A percentile compares a stretch with the other conserved stretches of the same genome.
Conservation (phyloP, 1,140 invertebrate genomes). For the Drosophila repletoides region DNA sequence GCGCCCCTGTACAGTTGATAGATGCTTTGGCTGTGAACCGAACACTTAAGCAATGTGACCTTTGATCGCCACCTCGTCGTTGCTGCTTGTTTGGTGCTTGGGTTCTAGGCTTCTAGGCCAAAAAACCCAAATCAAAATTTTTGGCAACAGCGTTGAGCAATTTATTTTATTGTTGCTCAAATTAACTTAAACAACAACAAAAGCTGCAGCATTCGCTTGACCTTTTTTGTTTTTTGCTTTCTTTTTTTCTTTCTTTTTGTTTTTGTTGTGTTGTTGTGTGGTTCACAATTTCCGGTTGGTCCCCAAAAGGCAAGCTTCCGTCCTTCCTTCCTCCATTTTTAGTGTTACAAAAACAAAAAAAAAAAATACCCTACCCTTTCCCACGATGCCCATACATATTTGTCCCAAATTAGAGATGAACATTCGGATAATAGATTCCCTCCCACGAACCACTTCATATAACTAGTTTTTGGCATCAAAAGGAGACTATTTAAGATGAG, state of each 20-base stretch:
- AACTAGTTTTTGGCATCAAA: too few species aligned
- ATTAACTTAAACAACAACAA: slow-evolving; percentile 56
- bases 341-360: too few species aligned
- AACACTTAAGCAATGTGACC: slow-evolving; percentile 35
- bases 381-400: too few species aligned
- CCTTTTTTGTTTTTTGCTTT: slow-evolving; percentile 6
- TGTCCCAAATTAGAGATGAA: too few species aligned
- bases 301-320: not conserved
- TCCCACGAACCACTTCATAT: too few species aligned
- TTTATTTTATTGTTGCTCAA: slow-evolving; percentile 63
- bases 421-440: too few species aligned
- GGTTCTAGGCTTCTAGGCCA: not conserved
- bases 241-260: not conserved
- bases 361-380: too few species aligned
- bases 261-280: slow-evolving; percentile 10
- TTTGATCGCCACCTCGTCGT: slow-evolving; percentile 22
- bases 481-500: too few species aligned
- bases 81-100: not conserved
- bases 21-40: slow-evolving; percentile 17
- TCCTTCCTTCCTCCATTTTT: not conserved
- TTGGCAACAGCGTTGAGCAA: slow-evolving; percentile 37
- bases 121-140: slow-evolving; percentile 39
- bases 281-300: slow-evolving; percentile 17
- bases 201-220: slow-evolving; percentile 19
- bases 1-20: slow-evolving; percentile 14